phyloP scores from a whole-genome alignment of 2,888 invertebrate genomes.

The Gari tellinella region DNA sequence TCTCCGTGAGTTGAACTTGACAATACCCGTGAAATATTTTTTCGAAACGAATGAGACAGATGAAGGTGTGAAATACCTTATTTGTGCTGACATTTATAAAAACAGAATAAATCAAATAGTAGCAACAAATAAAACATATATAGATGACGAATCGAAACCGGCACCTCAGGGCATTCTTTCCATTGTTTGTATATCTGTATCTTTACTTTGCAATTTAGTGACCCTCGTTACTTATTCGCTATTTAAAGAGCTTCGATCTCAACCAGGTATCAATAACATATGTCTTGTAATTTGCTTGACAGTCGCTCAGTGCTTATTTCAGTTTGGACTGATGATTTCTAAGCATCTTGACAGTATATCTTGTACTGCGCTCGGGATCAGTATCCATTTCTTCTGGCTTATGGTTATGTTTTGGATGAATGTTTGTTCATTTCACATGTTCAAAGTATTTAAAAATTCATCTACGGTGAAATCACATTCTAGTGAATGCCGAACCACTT shows the following conservation, averaged over 20 bases:
- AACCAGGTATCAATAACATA: slow-evolving; percentile 55
- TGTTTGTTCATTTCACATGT: slow-evolving; percentile 50
- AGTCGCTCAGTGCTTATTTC: slow-evolving; percentile 42
- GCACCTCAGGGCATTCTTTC: slow-evolving; percentile 35
- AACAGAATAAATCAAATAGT: not conserved
- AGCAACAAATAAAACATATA: not conserved
- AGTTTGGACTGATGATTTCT: slow-evolving; percentile 24
- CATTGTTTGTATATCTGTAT: slow-evolving; percentile 24
- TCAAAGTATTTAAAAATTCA: slow-evolving; percentile 18
- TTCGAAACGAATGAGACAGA: too few species aligned
- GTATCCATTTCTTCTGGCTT: slow-evolving; percentile 51
- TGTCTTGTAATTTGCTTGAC: slow-evolving; percentile 22
- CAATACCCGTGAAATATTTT: not conserved
- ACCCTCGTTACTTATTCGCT: slow-evolving; percentile 34
- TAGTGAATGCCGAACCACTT: not conserved
- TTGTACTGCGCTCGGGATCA: slow-evolving; percentile 20
- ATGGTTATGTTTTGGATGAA: slow-evolving; percentile 48
- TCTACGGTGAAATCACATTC: not conserved
- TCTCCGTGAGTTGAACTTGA: too few species aligned
- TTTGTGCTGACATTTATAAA: slow-evolving; percentile 17
- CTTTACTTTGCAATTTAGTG: slow-evolving; percentile 24
- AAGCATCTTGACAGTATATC: slow-evolving; percentile 12
- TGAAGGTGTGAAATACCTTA: not conserved
- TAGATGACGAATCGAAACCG: not conserved
- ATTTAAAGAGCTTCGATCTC: slow-evolving; percentile 38